Evolutionary conservation across 2,888 invertebrate genomes (phyloP).

Genomic region (Aleiodes leptofemur): DNA sequence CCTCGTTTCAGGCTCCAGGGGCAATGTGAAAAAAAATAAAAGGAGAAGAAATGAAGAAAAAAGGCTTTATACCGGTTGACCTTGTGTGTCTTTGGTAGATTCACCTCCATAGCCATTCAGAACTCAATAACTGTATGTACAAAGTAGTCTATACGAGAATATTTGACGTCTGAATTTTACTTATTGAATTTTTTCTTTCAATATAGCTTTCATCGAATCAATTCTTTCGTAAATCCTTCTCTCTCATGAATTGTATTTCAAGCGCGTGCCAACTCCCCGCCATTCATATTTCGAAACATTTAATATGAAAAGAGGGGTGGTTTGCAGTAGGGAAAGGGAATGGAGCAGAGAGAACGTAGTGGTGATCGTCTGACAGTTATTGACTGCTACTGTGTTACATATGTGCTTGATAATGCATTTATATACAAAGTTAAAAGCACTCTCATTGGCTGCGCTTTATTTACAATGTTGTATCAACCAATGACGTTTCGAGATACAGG

Average conservation of each 20-base stretch:
- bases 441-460: not conserved
- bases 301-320: not conserved
- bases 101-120: not conserved
- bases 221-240: not conserved
- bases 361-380: conserved; percentile 30
- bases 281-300: conserved; percentile 26
- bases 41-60: conserved; percentile 17
- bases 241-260: conserved; percentile 21
- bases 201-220: conserved; percentile 14
- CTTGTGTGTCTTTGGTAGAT: conserved; percentile 7
- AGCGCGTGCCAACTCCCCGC: conserved; percentile 8
- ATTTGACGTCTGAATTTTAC: not conserved
- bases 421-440: not conserved
- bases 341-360: not conserved
- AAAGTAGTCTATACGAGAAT: not conserved
- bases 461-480: not conserved
- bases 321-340: not conserved
- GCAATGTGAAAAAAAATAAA: not conserved
- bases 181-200: conserved; percentile 16
- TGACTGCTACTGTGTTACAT: conserved; percentile 34
- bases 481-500: not conserved
- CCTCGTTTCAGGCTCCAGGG: not conserved
- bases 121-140: conserved; percentile 3
- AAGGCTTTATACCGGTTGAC: not conserved
- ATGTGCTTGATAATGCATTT: conserved; percentile 8